Base-by-base conservation (phyloP, 92 coral and sea anemone genomes). In the Montipora capitata region DNA sequence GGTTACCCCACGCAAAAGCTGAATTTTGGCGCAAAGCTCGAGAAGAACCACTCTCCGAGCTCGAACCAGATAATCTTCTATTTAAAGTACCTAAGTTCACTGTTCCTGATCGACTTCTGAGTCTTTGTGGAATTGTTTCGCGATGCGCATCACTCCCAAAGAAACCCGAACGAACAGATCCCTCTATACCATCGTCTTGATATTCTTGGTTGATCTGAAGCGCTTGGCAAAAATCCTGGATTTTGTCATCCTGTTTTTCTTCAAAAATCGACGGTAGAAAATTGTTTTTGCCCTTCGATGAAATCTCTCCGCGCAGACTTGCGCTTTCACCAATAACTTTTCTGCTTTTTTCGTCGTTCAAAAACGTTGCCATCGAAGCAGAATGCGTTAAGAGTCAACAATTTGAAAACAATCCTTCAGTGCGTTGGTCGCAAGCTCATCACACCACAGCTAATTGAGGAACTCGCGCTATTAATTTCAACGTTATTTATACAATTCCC, bases 171-270 rank as follows among this genome's bases (percentile, higher is more conserved):
- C 68, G 85, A 54, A 81, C 77, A 10, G 61, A 40, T 1, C 71
- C 27, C 10, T 54, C 16, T 15, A 35, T 49, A 9, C 15, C 3
- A 7, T 69, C 10, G 6, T 83, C 83, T 15, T 42, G 74, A 8
- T 74, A 78, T 11, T 76, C 87, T 27, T 80, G 78, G 14, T 6
- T 67, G 20, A 91, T 80, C 61, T 86, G 59, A 45, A 91, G 72
- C 27, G 91, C 79, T 3, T 82, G 78, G 38, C 91, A 85, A 91
- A 91, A 74, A 68, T 91, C 94, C 69, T 86, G 91, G 8, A 91
- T 86, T 64, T 80, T 79, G 9, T 87, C 94, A 35, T 91, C 88
- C 7, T 91, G 68, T 44, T 54, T 85, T 42, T 90, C 93, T 81
- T 85, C 91, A 44, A 76, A 57, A 68, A 91, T 91, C 74, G 89